A percentile compares a stretch with the other conserved stretches of the same genome.
phyloP scores from a whole-genome alignment of 2,888 invertebrate species.

The Pseudanteris insignis region DNA sequence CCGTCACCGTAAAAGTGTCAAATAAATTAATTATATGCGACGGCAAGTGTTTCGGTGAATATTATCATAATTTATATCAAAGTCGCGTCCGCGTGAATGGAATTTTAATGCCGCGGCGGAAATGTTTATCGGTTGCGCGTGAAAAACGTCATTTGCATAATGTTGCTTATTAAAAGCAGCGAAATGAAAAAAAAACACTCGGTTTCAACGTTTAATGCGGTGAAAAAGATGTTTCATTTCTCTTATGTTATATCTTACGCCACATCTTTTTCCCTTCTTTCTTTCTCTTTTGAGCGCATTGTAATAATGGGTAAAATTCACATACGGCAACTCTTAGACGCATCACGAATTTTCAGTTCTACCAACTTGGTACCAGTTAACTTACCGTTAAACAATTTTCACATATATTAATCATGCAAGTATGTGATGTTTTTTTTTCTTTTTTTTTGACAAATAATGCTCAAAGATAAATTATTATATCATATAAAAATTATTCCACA shows the following conservation, averaged over 20 bases:
- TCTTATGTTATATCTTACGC: no score
- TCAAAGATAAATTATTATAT: no score
- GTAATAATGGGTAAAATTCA: no score
- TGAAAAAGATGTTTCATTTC: slow-evolving; percentile 9
- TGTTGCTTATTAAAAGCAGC: slow-evolving; percentile 4
- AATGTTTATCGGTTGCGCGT: slow-evolving; percentile 20
- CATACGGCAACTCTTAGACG: not conserved
- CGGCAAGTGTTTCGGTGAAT: slow-evolving; percentile 18
- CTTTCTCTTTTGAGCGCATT: no score
- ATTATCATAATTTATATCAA: slow-evolving; percentile 37
- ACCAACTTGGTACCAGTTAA: no score
- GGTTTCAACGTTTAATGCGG: slow-evolving; percentile 14
- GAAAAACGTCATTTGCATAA: slow-evolving; percentile 31
- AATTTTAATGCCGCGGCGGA: slow-evolving; percentile 28
- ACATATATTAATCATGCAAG: no score
- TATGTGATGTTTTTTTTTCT: no score
- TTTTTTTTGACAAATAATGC: no score
- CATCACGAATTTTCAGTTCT: no score
- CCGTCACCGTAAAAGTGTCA: slow-evolving; percentile 30
- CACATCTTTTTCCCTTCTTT: not conserved
- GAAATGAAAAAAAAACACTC: no score
- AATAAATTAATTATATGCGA: slow-evolving; percentile 33
- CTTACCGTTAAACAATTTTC: no score
- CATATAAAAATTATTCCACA: no score
- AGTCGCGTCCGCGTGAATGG: slow-evolving; percentile 16